A percentile compares a stretch with the other conserved stretches of the same genome.
These are phyloP conservation scores for Polyommatus icarus DNA, from an alignment of 2,888 invertebrate genomes.

Conservation along the genomic window DNA sequence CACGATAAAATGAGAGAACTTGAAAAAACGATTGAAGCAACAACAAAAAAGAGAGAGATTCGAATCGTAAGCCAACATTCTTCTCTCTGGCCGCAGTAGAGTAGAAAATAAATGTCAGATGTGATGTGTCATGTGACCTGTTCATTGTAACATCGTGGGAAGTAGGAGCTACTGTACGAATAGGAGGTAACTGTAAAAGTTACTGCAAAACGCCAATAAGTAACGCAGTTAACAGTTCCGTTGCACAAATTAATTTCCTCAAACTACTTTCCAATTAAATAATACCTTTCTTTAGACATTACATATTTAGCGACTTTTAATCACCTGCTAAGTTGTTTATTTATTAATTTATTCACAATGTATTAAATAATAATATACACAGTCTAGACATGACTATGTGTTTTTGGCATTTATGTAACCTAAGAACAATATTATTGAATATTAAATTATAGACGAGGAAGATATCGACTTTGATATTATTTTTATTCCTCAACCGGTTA, in stretches of 20 bases:
- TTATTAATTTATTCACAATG: conserved; percentile 9
- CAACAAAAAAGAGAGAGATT: not conserved
- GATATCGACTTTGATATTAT: not conserved
- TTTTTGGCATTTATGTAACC: conserved; percentile 3
- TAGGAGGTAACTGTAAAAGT: conserved; percentile 5
- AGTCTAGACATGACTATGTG: conserved; percentile 8
- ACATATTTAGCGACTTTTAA: not conserved
- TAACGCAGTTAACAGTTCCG: not conserved
- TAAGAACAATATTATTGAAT: conserved; percentile 14
- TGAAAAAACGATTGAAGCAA: too few relatives aligned
- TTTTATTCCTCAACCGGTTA: not conserved
- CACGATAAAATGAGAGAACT: too few relatives aligned
- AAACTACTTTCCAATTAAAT: not conserved
- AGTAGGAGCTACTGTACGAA: not conserved
- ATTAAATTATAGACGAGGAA: conserved; percentile 3
- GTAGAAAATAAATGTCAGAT: not conserved
- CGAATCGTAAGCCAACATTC: not conserved
- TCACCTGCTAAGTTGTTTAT: not conserved
- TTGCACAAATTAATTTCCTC: not conserved
- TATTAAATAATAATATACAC: conserved; percentile 2
- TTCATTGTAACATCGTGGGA: not conserved
- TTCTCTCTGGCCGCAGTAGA: not conserved
- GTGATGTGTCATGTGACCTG: not conserved
- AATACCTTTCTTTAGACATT: not conserved
- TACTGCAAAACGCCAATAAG: conserved; percentile 12